Evolutionary conservation across 2,888 invertebrate species (phyloP).

Genomic region (Ctenicera cuprea): DNA sequence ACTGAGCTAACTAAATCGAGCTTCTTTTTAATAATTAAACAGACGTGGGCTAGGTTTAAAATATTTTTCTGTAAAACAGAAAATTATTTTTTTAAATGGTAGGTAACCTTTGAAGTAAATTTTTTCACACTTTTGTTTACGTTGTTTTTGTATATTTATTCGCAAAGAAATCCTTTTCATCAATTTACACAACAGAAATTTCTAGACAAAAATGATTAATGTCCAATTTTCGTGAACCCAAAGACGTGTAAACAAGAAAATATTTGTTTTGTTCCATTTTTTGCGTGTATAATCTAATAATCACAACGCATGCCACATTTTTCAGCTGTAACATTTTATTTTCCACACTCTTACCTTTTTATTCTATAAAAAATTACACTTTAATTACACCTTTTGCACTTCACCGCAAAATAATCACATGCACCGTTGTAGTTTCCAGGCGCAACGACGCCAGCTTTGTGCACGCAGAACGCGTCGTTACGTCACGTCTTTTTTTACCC

Average conservation of each 20-base stretch:
- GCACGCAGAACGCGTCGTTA: conserved; percentile 27
- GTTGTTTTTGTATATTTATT: too few relatives aligned
- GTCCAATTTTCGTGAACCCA: conserved; percentile 6
- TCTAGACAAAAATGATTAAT: conserved; percentile 13
- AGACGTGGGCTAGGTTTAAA: too few relatives aligned
- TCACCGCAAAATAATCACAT: conserved; percentile 12
- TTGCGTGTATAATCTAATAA: conserved; percentile 5
- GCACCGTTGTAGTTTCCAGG: conserved; percentile 20
- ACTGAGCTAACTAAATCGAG: not conserved
- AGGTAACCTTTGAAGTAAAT: too few relatives aligned
- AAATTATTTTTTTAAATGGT: too few relatives aligned
- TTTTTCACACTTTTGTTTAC: too few relatives aligned
- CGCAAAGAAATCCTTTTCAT: too few relatives aligned
- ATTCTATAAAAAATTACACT: not conserved
- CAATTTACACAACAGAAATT: not conserved
- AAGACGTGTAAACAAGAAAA: conserved; percentile 12
- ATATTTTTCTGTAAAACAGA: too few relatives aligned
- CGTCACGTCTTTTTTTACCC: conserved; percentile 28
- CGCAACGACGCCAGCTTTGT: conserved; percentile 26
- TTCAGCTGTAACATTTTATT: not conserved
- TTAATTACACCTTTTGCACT: conserved; percentile 2
- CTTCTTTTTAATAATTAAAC: not conserved
- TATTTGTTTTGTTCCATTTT: conserved; percentile 9
- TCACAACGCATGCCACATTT: not conserved
- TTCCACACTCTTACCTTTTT: conserved; percentile 7